Percentiles rank a stretch among this genome's conserved stretches.
These are phyloP conservation scores for Andrena hattorfiana DNA, from an alignment of 2,888 invertebrate species.

Conservation along the genomic window DNA sequence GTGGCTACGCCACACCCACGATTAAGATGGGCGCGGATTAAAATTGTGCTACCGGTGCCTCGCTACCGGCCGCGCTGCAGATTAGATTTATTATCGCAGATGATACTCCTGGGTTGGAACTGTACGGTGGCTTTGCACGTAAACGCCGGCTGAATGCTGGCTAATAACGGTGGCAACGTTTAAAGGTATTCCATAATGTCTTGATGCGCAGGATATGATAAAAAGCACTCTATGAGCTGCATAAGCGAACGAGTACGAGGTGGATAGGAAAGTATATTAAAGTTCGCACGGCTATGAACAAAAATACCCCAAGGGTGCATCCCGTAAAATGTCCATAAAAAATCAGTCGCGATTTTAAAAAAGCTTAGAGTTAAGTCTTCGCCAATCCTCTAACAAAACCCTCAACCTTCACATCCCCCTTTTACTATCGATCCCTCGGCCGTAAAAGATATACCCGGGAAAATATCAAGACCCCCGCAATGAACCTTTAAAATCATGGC, in stretches of 20 bases:
- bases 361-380: too few relatives aligned
- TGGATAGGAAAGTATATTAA: too few relatives aligned
- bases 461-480: slow-evolving; percentile 9
- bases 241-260: too few relatives aligned
- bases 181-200: neutral
- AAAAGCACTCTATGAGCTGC: too few relatives aligned
- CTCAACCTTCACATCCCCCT: neutral
- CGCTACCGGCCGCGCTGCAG: slow-evolving; percentile 50
- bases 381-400: neutral
- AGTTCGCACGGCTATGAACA: too few relatives aligned
- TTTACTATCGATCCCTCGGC: slow-evolving; percentile 17
- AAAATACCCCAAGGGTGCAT: too few relatives aligned
- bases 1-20: slow-evolving; percentile 70
- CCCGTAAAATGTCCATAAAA: too few relatives aligned
- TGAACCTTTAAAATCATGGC: slow-evolving; percentile 27
- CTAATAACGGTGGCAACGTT: neutral
- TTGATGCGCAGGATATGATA: neutral
- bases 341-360: too few relatives aligned
- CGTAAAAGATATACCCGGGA: neutral
- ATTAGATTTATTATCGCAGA: slow-evolving; percentile 53
- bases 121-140: neutral
- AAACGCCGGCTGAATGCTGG: slow-evolving; percentile 1
- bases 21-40: slow-evolving; percentile 73
- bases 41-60: slow-evolving; percentile 58
- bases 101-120: neutral